These are phyloP conservation scores for Enteromius argenteus DNA, from an alignment of 2,797 vertebrate species.

Conservation along the genomic window DNA sequence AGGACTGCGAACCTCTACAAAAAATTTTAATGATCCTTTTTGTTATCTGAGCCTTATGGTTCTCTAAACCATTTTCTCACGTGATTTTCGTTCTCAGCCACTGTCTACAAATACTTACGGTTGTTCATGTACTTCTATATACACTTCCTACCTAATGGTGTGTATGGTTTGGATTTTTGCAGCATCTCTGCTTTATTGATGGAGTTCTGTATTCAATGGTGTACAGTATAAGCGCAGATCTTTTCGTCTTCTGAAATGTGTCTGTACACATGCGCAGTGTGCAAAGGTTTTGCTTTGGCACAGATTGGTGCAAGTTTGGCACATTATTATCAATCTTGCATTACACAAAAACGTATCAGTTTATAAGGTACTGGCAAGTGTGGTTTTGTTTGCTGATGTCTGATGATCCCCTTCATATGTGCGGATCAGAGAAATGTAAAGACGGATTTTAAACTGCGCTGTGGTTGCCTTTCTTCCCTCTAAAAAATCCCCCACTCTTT, in stretches of 20 bases:
- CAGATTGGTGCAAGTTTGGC: conserved; percentile 67
- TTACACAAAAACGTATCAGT: conserved; percentile 58
- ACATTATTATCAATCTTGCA: conserved; percentile 59
- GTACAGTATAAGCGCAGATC: conserved; percentile 57
- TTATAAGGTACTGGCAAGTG: conserved; percentile 42
- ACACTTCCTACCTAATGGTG: conserved; percentile 42
- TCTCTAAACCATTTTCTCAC: conserved; percentile 33
- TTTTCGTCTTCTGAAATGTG: conserved; percentile 53
- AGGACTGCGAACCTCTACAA: conserved; percentile 56
- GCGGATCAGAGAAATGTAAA: conserved; percentile 13
- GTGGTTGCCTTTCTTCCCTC: conserved; percentile 56
- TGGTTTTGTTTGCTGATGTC: conserved; percentile 48
- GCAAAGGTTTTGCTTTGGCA: conserved; percentile 74
- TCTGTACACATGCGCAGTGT: conserved; percentile 54
- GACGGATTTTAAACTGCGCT: conserved; percentile 34
- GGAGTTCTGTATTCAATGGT: conserved; percentile 45
- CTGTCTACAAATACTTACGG: conserved; percentile 23
- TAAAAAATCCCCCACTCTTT: conserved; percentile 55
- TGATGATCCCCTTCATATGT: conserved; percentile 20
- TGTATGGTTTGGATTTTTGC: conserved; percentile 8
- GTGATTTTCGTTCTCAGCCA: background rate
- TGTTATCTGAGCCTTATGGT: conserved; percentile 59
- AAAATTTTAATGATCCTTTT: conserved; percentile 46
- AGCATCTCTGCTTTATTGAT: conserved; percentile 28
- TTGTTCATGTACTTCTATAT: conserved; percentile 40